Percentiles rank a stretch among this genome's conserved stretches.
These are phyloP conservation scores for Ennomos erosarius DNA, from an alignment of 2,888 invertebrate genomes.

Conservation along the genomic window DNA sequence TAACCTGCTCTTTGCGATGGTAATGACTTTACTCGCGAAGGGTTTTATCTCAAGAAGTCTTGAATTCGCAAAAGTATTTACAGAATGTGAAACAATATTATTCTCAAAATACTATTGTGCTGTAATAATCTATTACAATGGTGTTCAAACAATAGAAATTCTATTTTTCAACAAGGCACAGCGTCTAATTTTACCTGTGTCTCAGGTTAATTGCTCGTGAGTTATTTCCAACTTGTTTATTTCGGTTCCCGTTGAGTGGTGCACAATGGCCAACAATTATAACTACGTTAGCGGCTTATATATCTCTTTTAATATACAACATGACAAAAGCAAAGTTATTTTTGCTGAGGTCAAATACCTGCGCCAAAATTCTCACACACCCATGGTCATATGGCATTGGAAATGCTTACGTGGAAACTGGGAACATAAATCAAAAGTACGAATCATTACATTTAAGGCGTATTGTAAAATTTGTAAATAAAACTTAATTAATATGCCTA, in stretches of 20 bases:
- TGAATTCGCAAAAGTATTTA: no score
- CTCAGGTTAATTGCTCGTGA: slow-evolving; percentile 19
- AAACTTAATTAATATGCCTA: neutral
- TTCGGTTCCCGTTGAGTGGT: slow-evolving; percentile 47
- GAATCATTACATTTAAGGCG: neutral
- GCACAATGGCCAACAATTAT: slow-evolving; percentile 59
- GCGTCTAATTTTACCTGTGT: slow-evolving; percentile 28
- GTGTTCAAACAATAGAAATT: slow-evolving; percentile 24
- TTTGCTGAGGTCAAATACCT: slow-evolving; percentile 67
- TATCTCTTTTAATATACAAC: slow-evolving; percentile 45
- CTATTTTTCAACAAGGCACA: slow-evolving; percentile 21
- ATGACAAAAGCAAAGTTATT: slow-evolving; percentile 63
- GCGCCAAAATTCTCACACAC: slow-evolving; percentile 60
- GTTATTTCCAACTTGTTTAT: slow-evolving; percentile 59
- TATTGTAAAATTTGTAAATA: neutral
- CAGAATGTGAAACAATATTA: neutral
- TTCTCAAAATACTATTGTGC: slow-evolving; percentile 1
- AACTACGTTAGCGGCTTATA: slow-evolving; percentile 28
- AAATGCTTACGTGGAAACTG: slow-evolving; percentile 20
- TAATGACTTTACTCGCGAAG: slow-evolving; percentile 15
- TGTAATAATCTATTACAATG: slow-evolving; percentile 3
- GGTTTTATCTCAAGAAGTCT: neutral
- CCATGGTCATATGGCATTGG: slow-evolving; percentile 48
- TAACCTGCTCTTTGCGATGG: slow-evolving; percentile 22
- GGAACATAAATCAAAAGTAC: slow-evolving; percentile 13